Evolutionary conservation across 2,113 vertebrate species (phyloP).

Genomic region (Gopherus flavomarginatus): DNA sequence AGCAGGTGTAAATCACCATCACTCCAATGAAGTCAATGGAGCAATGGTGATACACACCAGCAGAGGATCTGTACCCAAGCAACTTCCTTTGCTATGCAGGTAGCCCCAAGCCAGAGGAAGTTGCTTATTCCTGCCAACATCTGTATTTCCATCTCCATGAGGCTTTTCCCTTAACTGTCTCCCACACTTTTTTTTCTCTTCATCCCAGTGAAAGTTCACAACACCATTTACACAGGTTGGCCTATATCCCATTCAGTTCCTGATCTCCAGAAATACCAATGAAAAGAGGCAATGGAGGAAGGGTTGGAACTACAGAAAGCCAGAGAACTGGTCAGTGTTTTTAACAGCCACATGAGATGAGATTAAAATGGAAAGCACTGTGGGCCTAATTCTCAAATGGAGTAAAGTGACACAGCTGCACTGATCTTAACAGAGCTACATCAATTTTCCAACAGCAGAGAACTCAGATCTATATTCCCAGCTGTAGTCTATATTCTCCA

Average conservation of each 20-base stretch:
- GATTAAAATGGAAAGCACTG: background rate
- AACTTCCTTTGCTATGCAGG: background rate
- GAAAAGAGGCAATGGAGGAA: fast-evolving
- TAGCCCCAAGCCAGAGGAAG: background rate
- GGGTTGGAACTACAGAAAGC: fast-evolving
- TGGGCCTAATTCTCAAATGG: background rate
- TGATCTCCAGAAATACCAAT: fast-evolving
- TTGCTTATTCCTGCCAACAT: background rate
- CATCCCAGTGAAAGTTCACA: fast-evolving
- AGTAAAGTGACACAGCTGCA: background rate
- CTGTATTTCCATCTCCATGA: background rate
- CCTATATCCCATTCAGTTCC: fast-evolving
- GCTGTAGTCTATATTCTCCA: background rate
- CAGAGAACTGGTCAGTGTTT: background rate
- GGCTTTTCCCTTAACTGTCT: background rate
- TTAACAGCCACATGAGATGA: background rate
- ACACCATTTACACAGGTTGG: background rate
- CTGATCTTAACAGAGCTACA: fast-evolving
- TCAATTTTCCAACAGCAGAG: background rate
- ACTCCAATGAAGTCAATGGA: background rate
- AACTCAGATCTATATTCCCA: background rate
- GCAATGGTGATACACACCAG: fast-evolving
- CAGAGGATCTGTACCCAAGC: fast-evolving
- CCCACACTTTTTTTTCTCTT: fast-evolving
- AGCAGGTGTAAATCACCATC: fast-evolving